Conservation (phyloP, 2,797 vertebrate genomes). For the Karalla daura region DNA sequence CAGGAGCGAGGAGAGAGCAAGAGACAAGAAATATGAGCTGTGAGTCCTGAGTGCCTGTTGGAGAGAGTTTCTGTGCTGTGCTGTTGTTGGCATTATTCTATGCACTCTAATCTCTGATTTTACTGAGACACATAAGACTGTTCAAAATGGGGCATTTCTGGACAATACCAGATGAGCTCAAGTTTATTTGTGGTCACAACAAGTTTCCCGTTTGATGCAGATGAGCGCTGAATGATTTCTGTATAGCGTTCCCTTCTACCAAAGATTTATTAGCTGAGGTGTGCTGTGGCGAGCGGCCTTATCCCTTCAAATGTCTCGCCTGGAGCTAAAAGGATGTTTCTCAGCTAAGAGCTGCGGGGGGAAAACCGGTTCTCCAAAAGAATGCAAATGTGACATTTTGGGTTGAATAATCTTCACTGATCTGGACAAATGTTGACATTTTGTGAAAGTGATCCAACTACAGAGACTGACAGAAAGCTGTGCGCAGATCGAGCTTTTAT, state of each 20-base stretch:
- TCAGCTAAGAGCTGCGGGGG: slow-evolving; percentile 35
- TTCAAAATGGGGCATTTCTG: slow-evolving; percentile 8
- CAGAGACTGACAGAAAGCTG: slow-evolving; percentile 21
- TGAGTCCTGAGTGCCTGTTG: slow-evolving; percentile 20
- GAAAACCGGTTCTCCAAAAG: slow-evolving; percentile 43
- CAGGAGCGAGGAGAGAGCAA: slow-evolving; percentile 48
- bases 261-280: slow-evolving; percentile 30
- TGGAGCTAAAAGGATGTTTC: slow-evolving; percentile 47
- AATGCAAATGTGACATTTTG: slow-evolving; percentile 78
- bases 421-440: slow-evolving; percentile 68
- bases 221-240: slow-evolving; percentile 19
- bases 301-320: slow-evolving; percentile 49
- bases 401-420: slow-evolving; percentile 53
- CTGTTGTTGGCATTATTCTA: slow-evolving; percentile 30
- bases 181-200: slow-evolving; percentile 9
- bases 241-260: slow-evolving; percentile 9
- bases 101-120: slow-evolving; percentile 11
- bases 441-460: slow-evolving; percentile 47
- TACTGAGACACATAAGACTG: slow-evolving; percentile 7
- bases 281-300: slow-evolving; percentile 14
- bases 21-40: slow-evolving; percentile 27
- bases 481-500: neutral
- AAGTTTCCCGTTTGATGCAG: slow-evolving; percentile 11
- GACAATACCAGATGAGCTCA: neutral
- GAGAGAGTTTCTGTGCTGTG: slow-evolving; percentile 18